phyloP scores from a whole-genome alignment of 1,140 invertebrate species.

The Polypedilum vanderplanki region DNA sequence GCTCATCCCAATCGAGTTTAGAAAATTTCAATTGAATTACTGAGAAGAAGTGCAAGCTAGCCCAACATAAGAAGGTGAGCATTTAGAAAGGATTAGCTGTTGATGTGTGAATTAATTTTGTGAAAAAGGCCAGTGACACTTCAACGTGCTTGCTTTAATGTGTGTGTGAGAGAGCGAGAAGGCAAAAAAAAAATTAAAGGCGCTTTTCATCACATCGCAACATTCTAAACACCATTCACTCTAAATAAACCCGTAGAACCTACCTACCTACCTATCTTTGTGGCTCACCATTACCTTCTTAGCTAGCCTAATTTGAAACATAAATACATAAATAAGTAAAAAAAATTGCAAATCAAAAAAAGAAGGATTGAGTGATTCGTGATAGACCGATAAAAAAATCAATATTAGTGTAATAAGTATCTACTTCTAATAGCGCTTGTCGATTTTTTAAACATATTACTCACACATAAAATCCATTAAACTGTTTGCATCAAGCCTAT shows the following conservation, averaged over 20 bases:
- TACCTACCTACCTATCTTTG: background rate
- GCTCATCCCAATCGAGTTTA: background rate
- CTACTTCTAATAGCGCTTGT: too few species aligned
- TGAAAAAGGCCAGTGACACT: background rate
- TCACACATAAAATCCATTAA: background rate
- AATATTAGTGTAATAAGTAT: too few species aligned
- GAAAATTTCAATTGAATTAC: background rate
- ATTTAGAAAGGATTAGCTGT: conserved; percentile 11
- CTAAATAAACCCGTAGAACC: too few species aligned
- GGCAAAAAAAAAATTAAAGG: too few species aligned
- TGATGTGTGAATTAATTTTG: conserved; percentile 7
- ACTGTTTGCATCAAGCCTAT: conserved; percentile 4
- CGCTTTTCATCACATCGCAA: too few species aligned
- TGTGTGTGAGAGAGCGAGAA: background rate
- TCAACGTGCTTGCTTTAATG: background rate
- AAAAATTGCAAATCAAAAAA: too few species aligned
- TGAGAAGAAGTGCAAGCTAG: background rate
- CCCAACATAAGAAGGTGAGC: background rate
- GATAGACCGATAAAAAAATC: too few species aligned
- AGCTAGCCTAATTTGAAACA: too few species aligned
- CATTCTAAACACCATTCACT: too few species aligned
- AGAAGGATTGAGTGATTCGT: too few species aligned
- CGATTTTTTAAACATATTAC: background rate
- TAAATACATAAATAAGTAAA: too few species aligned
- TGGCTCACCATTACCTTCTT: too few species aligned